Base-by-base conservation (phyloP, 2,113 vertebrate genomes). In the Hippopotamus amphibius region DNA sequence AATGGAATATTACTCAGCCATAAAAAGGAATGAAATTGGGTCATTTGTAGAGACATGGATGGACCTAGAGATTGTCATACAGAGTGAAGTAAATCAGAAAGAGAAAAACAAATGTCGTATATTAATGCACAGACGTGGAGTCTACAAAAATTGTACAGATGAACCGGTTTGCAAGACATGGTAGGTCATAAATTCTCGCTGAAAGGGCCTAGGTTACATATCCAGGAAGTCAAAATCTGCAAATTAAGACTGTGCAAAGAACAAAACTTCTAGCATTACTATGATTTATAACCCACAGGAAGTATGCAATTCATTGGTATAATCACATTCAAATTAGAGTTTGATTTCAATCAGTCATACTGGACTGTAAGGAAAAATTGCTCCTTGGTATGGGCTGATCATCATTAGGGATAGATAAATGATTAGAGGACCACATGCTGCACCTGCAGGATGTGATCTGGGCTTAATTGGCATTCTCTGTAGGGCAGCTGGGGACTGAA, bases 271-370 rank as follows among this genome's bases (percentile, higher is more conserved):
- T 55, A 88, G 22, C 48, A 79, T 91, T 71, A 43, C 50, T 87
- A 1, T 86, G 74, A 80, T 79, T 97, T 93, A 79, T 69, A 76
- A 30, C 15, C 74, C 80, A 89, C 3, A 50, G 21, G 59, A 96
- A 90, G 28, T 63, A 37, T 46, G 22, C 15, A 85, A 96, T 59
- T 28, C 55, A 71, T 96, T 95, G 79, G 28, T 43, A 96, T 96
- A 90, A 90, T 95, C 71, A 96, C 61, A 85, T 88, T 94, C 30
- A 88, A 79, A 91, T 88, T 88, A 76, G 48, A 84, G 28, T 88
- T 79, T 66, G n/a, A 85, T 96, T 97, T 92, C 28, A 92, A 65
- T 96, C 72, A 96, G 57, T 95, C 95, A 88, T 16, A 48, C 37
- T 17, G 71, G 7, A 72, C 28, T 90, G 0, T 76, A 76, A 66